Evolutionary conservation across 2,888 invertebrate species (phyloP).

Genomic region (Archaeoteleia sp.): DNA sequence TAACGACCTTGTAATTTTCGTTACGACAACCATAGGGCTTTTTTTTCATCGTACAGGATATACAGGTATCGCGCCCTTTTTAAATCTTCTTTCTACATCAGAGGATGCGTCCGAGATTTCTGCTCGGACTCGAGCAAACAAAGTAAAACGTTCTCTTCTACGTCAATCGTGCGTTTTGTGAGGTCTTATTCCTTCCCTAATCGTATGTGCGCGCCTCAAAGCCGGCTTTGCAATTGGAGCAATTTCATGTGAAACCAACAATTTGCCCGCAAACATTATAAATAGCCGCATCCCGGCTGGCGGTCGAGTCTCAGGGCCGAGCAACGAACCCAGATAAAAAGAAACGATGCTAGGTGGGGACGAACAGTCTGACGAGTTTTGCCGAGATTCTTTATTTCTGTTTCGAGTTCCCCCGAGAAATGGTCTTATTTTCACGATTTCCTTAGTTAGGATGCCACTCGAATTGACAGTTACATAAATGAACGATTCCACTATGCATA

Average conservation of each 20-base stretch:
- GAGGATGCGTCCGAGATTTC: neutral
- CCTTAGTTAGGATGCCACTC: no score
- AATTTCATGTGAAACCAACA: constrained; percentile 49
- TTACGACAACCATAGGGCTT: no score
- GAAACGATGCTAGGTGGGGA: constrained; percentile 40
- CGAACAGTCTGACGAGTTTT: constrained; percentile 42
- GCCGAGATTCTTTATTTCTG: constrained; percentile 11
- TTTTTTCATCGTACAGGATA: no score
- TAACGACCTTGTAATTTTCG: no score
- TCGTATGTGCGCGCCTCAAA: constrained; percentile 25
- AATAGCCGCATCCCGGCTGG: constrained; percentile 45
- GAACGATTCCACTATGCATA: no score
- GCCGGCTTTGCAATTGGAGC: constrained; percentile 47
- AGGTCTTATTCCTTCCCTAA: constrained; percentile 17
- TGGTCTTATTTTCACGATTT: constrained; percentile 2
- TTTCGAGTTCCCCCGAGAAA: constrained; percentile 1
- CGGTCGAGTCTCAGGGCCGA: constrained; percentile 53
- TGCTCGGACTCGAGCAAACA: constrained; percentile 1
- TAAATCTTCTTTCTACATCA: neutral
- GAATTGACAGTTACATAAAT: no score
- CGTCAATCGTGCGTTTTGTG: constrained; percentile 8
- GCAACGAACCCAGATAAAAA: constrained; percentile 48
- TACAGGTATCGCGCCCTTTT: no score
- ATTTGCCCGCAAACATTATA: constrained; percentile 49
- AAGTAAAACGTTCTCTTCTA: constrained; percentile 7